A percentile compares a stretch with the other conserved stretches of the same genome.
Conservation (phyloP, 2,888 invertebrate species). For the Antheraea assamensis region DNA sequence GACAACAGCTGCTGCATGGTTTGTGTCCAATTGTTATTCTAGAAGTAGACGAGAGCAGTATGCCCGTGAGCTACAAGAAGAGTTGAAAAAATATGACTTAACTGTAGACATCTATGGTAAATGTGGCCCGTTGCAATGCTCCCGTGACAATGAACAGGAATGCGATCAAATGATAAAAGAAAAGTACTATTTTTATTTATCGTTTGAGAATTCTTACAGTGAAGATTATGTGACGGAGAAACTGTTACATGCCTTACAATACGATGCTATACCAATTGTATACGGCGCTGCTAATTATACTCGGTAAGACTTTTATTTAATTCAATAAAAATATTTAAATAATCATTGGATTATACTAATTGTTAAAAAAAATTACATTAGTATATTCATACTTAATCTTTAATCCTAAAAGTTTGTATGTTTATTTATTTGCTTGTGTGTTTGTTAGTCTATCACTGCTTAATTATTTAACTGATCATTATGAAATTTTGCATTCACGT, state of each 20-base stretch:
- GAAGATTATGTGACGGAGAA: slow-evolving; percentile 62
- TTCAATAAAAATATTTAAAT: no score
- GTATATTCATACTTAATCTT: no score
- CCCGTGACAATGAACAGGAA: slow-evolving; percentile 31
- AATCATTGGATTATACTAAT: neutral
- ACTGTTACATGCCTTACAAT: slow-evolving; percentile 61
- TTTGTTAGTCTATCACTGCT: no score
- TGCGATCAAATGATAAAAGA: slow-evolving; percentile 42
- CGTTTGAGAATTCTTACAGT: slow-evolving; percentile 55
- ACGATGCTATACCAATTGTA: slow-evolving; percentile 84
- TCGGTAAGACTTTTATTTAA: slow-evolving; percentile 39
- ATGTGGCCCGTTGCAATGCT: slow-evolving; percentile 46
- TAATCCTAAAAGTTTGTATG: no score
- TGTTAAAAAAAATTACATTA: no score
- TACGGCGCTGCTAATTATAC: slow-evolving; percentile 84
- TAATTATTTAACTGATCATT: no score
- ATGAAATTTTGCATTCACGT: no score
- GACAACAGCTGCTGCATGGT: slow-evolving; percentile 52
- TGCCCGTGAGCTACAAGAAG: slow-evolving; percentile 33
- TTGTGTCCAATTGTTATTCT: slow-evolving; percentile 48
- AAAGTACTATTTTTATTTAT: slow-evolving; percentile 57
- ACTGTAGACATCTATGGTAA: slow-evolving; percentile 49
- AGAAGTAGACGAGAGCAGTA: slow-evolving; percentile 38
- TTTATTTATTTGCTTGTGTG: no score
- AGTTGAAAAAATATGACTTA: slow-evolving; percentile 38